These are phyloP conservation scores for Microctonus aethiopoides DNA, from an alignment of 2,888 invertebrate genomes.

Conservation along the genomic window DNA sequence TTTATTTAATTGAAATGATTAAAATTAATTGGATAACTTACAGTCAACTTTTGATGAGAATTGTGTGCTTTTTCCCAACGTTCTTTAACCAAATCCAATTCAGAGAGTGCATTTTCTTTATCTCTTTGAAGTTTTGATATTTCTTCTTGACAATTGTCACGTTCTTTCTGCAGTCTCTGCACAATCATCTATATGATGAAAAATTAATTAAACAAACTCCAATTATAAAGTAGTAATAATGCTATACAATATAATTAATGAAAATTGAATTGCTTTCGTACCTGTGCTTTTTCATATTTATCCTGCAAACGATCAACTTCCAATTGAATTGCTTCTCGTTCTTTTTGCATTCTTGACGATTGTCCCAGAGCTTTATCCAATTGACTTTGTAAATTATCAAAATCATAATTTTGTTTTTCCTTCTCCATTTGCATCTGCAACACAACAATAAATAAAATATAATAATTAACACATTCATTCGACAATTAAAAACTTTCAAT, in stretches of 20 bases:
- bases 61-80: slow-evolving; percentile 89
- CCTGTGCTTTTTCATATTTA: slow-evolving; percentile 91
- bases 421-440: slow-evolving; percentile 85
- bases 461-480: neutral
- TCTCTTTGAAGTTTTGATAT: slow-evolving; percentile 86
- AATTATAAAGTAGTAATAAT: neutral
- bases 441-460: neutral
- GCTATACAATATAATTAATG: neutral
- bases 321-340: slow-evolving; percentile 84
- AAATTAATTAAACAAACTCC: too few relatives aligned
- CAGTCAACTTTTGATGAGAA: slow-evolving; percentile 85
- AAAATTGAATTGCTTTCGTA: slow-evolving; percentile 60
- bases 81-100: slow-evolving; percentile 87
- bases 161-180: slow-evolving; percentile 87
- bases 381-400: slow-evolving; percentile 90
- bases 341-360: slow-evolving; percentile 88
- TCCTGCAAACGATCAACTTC: slow-evolving; percentile 89
- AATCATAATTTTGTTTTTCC: slow-evolving; percentile 91
- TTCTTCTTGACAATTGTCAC: slow-evolving; percentile 84
- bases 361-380: slow-evolving; percentile 91
- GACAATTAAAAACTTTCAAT: neutral
- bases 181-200: slow-evolving; percentile 72
- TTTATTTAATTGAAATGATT: neutral
- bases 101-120: slow-evolving; percentile 84
- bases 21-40: slow-evolving; percentile 57